A percentile compares a stretch with the other conserved stretches of the same genome.
phyloP scores from a whole-genome alignment of 2,888 invertebrate genomes.

The Drosophila mimetica region DNA sequence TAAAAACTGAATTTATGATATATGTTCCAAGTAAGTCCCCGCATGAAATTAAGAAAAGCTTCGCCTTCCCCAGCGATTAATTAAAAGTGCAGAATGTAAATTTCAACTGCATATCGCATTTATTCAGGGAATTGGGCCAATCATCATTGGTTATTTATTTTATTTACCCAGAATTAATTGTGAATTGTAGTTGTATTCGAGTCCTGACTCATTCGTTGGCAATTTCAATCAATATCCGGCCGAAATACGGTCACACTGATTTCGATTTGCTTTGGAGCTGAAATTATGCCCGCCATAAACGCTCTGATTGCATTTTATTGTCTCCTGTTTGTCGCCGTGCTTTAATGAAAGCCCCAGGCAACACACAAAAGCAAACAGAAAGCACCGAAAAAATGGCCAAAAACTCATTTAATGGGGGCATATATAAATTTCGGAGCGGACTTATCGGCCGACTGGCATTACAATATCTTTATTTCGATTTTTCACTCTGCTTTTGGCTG shows the following conservation, averaged over 20 bases:
- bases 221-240: conserved; percentile 3
- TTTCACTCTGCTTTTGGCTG: conserved; percentile 8
- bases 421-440: conserved; percentile 28
- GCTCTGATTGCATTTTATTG: conserved; percentile 59
- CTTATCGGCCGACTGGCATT: conserved; percentile 33
- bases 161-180: conserved; percentile 23
- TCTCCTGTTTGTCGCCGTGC: conserved; percentile 32
- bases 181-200: background rate
- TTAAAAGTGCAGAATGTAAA: conserved; percentile 6
- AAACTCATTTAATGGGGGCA: conserved; percentile 33
- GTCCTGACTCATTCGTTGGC: conserved; percentile 5
- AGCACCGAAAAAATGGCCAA: conserved; percentile 8
- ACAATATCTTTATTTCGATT: conserved; percentile 40
- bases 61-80: background rate
- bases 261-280: conserved; percentile 18
- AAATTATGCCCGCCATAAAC: conserved; percentile 38
- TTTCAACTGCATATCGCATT: conserved; percentile 2
- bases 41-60: background rate
- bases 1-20: background rate
- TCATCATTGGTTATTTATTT: conserved; percentile 1
- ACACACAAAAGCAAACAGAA: conserved; percentile 22
- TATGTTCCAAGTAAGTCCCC: background rate
- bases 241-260: conserved; percentile 35
- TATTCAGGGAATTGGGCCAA: conserved; percentile 27
- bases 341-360: conserved; percentile 5